Percentiles rank a stretch among this genome's conserved stretches.
These are phyloP conservation scores for Notarius quadriscutis DNA, from an alignment of 2,113 vertebrate species.

Conservation along the genomic window DNA sequence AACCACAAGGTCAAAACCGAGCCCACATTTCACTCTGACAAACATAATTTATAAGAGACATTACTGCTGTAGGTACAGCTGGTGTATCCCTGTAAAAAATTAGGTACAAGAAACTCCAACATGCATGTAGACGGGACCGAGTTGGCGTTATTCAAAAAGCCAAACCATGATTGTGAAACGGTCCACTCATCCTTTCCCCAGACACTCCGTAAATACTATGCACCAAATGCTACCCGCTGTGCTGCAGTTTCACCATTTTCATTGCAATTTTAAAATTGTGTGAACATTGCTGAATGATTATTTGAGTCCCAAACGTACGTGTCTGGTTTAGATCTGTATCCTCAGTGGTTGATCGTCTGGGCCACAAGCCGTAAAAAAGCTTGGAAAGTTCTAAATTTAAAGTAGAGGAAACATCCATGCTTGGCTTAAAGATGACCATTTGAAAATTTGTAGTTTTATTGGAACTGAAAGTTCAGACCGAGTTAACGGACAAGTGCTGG, in stretches of 20 bases:
- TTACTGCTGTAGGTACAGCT: too few relatives aligned
- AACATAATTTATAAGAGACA: too few relatives aligned
- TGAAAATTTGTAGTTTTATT: neutral
- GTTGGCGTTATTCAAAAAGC: too few relatives aligned
- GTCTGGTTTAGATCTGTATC: constrained; percentile 4
- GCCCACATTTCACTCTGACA: too few relatives aligned
- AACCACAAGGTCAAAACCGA: too few relatives aligned
- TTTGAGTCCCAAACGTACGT: too few relatives aligned
- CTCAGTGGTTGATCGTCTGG: neutral
- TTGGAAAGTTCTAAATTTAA: neutral
- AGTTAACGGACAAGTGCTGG: neutral
- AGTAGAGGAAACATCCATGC: neutral
- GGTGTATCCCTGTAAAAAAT: too few relatives aligned
- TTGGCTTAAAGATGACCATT: neutral
- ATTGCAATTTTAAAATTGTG: neutral
- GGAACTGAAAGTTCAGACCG: neutral
- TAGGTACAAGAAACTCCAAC: too few relatives aligned
- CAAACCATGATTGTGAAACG: too few relatives aligned
- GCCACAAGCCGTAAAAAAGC: neutral
- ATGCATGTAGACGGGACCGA: too few relatives aligned
- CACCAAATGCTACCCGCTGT: neutral
- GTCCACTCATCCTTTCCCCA: too few relatives aligned
- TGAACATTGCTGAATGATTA: neutral
- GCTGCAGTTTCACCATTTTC: neutral
- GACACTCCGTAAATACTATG: neutral